Conservation (phyloP, 2,797 vertebrate species). For the Karalla daura region DNA sequence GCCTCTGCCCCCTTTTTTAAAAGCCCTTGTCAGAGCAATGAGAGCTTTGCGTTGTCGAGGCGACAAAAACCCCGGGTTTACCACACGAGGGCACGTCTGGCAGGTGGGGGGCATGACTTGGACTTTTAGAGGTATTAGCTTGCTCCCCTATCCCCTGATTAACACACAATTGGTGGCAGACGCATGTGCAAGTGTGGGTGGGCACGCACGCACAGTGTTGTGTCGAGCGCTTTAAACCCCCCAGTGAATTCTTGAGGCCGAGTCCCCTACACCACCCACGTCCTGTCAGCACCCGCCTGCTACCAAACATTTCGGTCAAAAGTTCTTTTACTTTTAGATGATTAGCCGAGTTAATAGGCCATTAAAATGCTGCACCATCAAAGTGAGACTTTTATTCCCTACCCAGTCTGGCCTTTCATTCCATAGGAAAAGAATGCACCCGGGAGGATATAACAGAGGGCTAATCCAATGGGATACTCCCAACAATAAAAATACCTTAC, state of each 20-base stretch:
- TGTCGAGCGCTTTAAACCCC: background rate
- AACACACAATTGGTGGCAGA: conserved; percentile 26
- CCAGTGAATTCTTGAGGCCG: conserved; percentile 12
- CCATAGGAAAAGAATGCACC: conserved; percentile 52
- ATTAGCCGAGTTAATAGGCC: conserved; percentile 61
- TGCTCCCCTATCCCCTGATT: conserved; percentile 20
- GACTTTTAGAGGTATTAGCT: conserved; percentile 48
- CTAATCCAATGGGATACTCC: conserved; percentile 75
- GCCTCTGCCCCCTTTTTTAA: conserved; percentile 45
- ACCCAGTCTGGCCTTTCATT: conserved; percentile 43
- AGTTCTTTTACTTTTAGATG: conserved; percentile 34
- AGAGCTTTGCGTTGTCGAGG: conserved; percentile 61
- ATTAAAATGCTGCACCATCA: conserved; percentile 57
- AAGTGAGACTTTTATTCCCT: conserved; percentile 48
- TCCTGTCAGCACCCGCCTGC: conserved; percentile 24
- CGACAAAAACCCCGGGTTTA: conserved; percentile 50
- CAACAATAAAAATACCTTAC: conserved; percentile 79
- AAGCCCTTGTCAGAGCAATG: conserved; percentile 56
- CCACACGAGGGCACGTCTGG: conserved; percentile 35
- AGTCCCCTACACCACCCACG: background rate
- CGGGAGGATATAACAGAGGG: conserved; percentile 50
- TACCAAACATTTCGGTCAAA: conserved; percentile 37
- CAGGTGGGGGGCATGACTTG: conserved; percentile 16
- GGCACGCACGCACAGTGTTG: background rate
- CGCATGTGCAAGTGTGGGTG: background rate